phyloP scores from a whole-genome alignment of 2,888 invertebrate genomes.

The Tethea ocularis region DNA sequence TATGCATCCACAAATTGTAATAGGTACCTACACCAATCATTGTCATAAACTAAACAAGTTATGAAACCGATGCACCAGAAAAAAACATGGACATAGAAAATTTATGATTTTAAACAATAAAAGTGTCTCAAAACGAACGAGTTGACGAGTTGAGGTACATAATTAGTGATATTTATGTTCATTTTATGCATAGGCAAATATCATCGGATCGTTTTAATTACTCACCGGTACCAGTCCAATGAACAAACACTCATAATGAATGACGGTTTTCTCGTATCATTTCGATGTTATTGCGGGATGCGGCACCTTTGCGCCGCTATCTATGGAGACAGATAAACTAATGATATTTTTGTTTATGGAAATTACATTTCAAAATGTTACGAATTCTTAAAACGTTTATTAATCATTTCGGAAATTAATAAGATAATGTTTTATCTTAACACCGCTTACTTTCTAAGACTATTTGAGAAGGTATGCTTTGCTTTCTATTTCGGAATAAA shows the following conservation, averaged over 20 bases:
- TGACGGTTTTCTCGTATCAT: conserved; percentile 27
- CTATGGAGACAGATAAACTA: conserved; percentile 20
- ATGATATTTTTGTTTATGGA: conserved; percentile 15
- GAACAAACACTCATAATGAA: conserved; percentile 49
- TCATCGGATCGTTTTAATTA: conserved; percentile 65
- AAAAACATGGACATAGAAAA: conserved; percentile 36
- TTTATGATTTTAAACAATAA: conserved; percentile 41
- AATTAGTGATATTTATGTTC: conserved; percentile 59
- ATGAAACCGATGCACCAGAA: conserved; percentile 29
- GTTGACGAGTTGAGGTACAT: conserved; percentile 42
- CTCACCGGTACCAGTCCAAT: conserved; percentile 41
- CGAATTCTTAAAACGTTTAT: conserved; percentile 11
- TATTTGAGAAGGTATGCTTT: no score
- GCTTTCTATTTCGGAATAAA: no score
- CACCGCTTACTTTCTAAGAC: neutral
- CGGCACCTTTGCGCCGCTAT: conserved; percentile 29
- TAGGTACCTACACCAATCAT: no score
- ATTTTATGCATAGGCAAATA: conserved; percentile 72
- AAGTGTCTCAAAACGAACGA: conserved; percentile 29
- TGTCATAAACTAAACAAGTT: conserved; percentile 5
- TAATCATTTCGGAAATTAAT: neutral
- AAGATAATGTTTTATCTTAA: neutral
- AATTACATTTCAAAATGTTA: conserved; percentile 7
- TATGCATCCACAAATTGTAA: conserved; percentile 1
- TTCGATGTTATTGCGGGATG: conserved; percentile 21